phyloP scores from a whole-genome alignment of 2,797 vertebrate species.

The Somateria mollissima region DNA sequence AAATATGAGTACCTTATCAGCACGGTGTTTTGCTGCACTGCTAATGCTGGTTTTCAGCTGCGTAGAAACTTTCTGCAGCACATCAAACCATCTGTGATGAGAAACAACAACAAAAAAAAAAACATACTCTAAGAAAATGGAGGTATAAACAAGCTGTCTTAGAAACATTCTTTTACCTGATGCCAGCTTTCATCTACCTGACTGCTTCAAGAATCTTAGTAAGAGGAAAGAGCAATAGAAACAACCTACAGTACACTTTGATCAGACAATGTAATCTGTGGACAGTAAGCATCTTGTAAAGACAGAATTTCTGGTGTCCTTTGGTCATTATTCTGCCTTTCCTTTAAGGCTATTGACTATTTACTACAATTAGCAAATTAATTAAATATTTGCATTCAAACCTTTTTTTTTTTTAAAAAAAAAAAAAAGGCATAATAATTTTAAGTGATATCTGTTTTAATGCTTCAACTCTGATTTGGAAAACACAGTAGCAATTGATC shows the following conservation, averaged over 20 bases:
- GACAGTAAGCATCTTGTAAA: background rate
- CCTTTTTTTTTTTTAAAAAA: background rate
- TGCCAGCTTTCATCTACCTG: background rate
- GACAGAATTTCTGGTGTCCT: background rate
- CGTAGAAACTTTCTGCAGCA: constrained; percentile 94
- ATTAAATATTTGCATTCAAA: background rate
- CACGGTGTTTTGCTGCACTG: constrained; percentile 88
- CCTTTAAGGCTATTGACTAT: background rate
- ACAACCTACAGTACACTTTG: background rate
- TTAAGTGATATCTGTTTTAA: background rate
- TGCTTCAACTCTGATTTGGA: background rate
- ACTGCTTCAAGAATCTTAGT: background rate
- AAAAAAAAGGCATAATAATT: background rate
- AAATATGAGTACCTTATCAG: constrained; percentile 89
- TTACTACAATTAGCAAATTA: background rate
- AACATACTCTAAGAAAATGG: background rate
- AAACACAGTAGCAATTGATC: background rate
- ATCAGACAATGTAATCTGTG: background rate
- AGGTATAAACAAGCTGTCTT: background rate
- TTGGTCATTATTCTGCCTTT: background rate
- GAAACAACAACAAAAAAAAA: background rate
- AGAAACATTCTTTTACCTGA: background rate
- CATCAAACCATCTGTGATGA: constrained; percentile 94
- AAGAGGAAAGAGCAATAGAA: background rate
- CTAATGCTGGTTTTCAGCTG: constrained; percentile 90